Conservation (phyloP, 2,797 vertebrate genomes). For the Sebastes reedi region DNA sequence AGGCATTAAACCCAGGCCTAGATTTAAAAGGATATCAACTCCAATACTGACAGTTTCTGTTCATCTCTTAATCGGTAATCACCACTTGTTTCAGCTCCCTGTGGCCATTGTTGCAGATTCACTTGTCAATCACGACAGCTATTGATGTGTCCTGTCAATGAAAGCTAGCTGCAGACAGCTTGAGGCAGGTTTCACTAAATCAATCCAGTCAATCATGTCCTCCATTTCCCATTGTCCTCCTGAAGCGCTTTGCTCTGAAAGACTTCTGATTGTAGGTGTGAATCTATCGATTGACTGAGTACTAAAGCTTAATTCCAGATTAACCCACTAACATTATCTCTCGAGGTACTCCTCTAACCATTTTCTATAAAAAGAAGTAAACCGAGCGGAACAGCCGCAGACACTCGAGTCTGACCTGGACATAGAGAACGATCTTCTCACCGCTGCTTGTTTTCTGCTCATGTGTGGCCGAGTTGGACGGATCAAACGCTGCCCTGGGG, state of each 20-base stretch:
- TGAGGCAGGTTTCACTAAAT: slow-evolving; percentile 23
- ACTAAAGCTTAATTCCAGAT: slow-evolving; percentile 49
- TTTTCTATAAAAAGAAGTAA: slow-evolving; percentile 8
- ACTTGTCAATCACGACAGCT: slow-evolving; percentile 37
- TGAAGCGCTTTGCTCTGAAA: slow-evolving; percentile 26
- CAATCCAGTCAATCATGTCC: slow-evolving; percentile 32
- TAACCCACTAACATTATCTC: slow-evolving; percentile 43
- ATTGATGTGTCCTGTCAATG: slow-evolving; percentile 35
- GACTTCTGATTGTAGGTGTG: slow-evolving; percentile 25
- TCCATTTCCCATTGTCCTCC: slow-evolving; percentile 13
- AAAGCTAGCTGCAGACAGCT: slow-evolving; percentile 6
- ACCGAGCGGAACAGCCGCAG: neutral
- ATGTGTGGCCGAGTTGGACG: slow-evolving; percentile 4
- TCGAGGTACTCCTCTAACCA: slow-evolving; percentile 12
- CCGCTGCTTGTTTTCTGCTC: slow-evolving; percentile 14
- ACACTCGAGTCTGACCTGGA: slow-evolving; percentile 9
- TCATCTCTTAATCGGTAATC: slow-evolving; percentile 7
- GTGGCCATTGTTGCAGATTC: neutral
- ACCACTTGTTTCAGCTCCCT: neutral
- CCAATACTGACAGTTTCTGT: neutral
- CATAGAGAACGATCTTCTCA: neutral
- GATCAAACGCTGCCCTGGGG: slow-evolving; percentile 21
- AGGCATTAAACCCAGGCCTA: neutral
- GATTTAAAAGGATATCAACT: neutral
- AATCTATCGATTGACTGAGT: slow-evolving; percentile 35